These are phyloP conservation scores for Smutsia temminckii DNA, from an alignment of 2,797 vertebrate species.

Conservation along the genomic window DNA sequence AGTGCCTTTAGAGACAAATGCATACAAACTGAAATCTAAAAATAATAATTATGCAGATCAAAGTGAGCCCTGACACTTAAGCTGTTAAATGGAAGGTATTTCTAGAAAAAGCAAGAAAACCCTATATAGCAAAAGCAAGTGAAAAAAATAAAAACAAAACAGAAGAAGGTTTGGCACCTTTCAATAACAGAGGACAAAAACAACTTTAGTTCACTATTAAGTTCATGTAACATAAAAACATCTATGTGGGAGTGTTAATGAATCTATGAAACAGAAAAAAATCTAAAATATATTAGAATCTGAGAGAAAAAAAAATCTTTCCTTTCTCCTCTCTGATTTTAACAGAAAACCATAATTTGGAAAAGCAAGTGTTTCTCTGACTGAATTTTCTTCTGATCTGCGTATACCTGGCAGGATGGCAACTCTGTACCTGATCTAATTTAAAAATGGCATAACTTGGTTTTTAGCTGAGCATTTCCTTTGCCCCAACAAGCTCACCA, in stretches of 20 bases:
- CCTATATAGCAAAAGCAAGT: slow-evolving; percentile 41
- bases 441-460: slow-evolving; percentile 42
- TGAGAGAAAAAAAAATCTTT: not conserved
- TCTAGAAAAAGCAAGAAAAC: slow-evolving; percentile 58
- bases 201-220: slow-evolving; percentile 57
- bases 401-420: slow-evolving; percentile 1
- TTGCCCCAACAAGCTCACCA: not conserved
- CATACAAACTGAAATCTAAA: slow-evolving; percentile 58
- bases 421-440: not conserved
- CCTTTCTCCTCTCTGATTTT: slow-evolving; percentile 61
- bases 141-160: slow-evolving; percentile 28
- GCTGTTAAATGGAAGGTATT: slow-evolving; percentile 35
- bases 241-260: slow-evolving; percentile 1
- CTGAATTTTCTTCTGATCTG: slow-evolving; percentile 31
- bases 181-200: slow-evolving; percentile 53
- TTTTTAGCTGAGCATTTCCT: slow-evolving; percentile 19
- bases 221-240: slow-evolving; percentile 60
- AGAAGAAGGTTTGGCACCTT: slow-evolving; percentile 67
- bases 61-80: slow-evolving; percentile 22
- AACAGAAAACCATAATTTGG: slow-evolving; percentile 21
- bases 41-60: slow-evolving; percentile 24
- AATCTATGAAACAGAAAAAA: slow-evolving; percentile 65
- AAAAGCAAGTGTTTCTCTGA: slow-evolving; percentile 35
- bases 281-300: slow-evolving; percentile 54
- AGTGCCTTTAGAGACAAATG: slow-evolving; percentile 46